These are phyloP conservation scores for Phocides pigmalion DNA, from an alignment of 1,140 invertebrate genomes.

Conservation along the genomic window DNA sequence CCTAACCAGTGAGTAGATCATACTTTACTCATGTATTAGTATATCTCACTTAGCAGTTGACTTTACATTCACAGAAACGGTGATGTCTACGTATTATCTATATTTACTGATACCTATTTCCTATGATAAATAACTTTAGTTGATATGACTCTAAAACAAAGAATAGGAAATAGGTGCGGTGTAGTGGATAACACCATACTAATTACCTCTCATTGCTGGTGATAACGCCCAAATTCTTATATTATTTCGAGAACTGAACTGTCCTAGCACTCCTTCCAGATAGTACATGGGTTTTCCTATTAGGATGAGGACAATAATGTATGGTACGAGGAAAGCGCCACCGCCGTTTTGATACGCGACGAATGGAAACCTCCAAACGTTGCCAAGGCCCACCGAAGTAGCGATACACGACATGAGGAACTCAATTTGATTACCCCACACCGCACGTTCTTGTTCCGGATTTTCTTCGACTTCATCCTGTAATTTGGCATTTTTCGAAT, in stretches of 20 bases:
- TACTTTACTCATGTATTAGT: no score
- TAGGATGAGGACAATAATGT: conserved; percentile 91
- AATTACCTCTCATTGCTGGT: conserved; percentile 87
- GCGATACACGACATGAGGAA: conserved; percentile 95
- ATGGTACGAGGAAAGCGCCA: no score
- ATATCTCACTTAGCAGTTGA: no score
- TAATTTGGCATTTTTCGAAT: no score
- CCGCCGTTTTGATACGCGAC: conserved; percentile 93
- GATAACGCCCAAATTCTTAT: conserved; percentile 86
- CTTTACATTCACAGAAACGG: no score
- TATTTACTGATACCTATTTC: no score
- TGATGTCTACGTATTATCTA: no score
- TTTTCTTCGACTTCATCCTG: conserved; percentile 36
- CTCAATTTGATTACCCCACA: conserved; percentile 93
- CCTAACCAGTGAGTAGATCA: no score
- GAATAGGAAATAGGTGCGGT: no score
- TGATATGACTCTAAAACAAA: no score
- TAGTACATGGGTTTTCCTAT: conserved; percentile 96
- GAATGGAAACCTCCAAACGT: conserved; percentile 95
- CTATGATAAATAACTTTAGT: no score
- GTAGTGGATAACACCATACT: no score
- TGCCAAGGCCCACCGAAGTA: conserved; percentile 96
- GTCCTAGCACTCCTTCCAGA: conserved; percentile 93
- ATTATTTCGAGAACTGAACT: conserved; percentile 89
- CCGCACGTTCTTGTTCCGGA: conserved; percentile 82